Conservation (phyloP, 2,113 vertebrate species). For the Trichomycterus rosablanca region DNA sequence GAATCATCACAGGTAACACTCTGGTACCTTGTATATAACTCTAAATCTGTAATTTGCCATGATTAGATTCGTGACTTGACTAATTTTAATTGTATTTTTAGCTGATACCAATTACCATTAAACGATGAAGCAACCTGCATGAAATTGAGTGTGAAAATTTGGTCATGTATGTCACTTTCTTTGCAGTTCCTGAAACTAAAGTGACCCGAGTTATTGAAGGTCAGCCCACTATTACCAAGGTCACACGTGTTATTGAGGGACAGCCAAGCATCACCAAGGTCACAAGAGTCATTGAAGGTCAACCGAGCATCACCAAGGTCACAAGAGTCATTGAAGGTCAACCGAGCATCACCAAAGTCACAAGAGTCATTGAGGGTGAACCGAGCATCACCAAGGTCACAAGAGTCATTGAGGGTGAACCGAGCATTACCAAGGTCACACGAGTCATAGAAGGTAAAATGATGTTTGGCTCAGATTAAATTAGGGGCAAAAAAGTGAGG, state of each 20-base stretch:
- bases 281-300: constrained; percentile 40
- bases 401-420: constrained; percentile 42
- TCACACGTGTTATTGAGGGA: constrained; percentile 24
- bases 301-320: constrained; percentile 30
- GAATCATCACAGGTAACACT: too few species aligned
- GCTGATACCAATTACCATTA: too few species aligned
- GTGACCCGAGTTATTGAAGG: constrained; percentile 29
- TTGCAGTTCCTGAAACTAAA: constrained; percentile 50
- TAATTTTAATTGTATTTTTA: too few species aligned
- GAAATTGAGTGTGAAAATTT: too few species aligned
- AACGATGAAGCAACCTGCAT: too few species aligned
- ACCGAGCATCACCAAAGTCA: constrained; percentile 47
- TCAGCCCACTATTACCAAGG: constrained; percentile 37
- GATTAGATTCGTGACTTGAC: too few species aligned
- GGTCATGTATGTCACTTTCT: constrained; percentile 8
- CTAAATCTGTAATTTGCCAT: too few species aligned
- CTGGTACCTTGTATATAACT: too few species aligned
- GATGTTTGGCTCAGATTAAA: neutral
- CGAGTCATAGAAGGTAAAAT: constrained; percentile 67
- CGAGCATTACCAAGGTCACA: constrained; percentile 41
- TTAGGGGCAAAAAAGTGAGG: too few species aligned
- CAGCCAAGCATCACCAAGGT: constrained; percentile 37
- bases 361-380: constrained; percentile 43
- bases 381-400: constrained; percentile 52
- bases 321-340: constrained; percentile 41